Percentiles rank a stretch among this genome's conserved stretches.
These are phyloP conservation scores for Sarotherodon lohbergeri DNA, from an alignment of 2,113 vertebrate genomes.

Conservation along the genomic window DNA sequence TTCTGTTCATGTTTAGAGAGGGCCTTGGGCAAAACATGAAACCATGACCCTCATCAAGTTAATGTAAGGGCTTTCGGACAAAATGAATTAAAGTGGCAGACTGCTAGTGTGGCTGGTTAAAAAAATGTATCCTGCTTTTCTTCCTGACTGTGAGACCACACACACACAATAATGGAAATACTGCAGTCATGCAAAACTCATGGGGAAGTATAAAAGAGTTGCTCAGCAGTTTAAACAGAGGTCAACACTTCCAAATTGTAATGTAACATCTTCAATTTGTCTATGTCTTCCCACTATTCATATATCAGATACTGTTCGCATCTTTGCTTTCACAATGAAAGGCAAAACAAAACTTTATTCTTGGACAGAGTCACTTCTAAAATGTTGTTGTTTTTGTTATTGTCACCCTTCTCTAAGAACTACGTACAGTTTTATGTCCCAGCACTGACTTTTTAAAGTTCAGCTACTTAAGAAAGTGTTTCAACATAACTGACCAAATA, in stretches of 20 bases:
- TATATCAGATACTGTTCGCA: not conserved
- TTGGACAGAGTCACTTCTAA: not conserved
- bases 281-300: not conserved
- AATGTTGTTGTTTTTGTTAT: not conserved
- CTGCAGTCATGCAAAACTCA: not conserved
- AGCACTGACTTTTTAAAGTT: not conserved
- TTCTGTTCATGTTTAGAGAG: not conserved
- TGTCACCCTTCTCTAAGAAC: not conserved
- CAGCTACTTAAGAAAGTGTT: not conserved
- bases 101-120: not conserved
- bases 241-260: not conserved
- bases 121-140: not conserved
- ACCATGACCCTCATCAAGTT: not conserved
- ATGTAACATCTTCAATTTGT: not conserved
- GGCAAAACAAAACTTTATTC: not conserved
- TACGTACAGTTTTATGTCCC: not conserved
- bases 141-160: not conserved
- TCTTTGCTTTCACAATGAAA: not conserved
- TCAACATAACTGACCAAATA: not conserved
- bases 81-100: too few relatives aligned
- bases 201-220: not conserved
- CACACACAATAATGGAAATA: not conserved
- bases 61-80: not conserved
- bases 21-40: not conserved
- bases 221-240: not conserved